Conservation (phyloP, 2,888 invertebrate genomes). For the Cephus pulcher region DNA sequence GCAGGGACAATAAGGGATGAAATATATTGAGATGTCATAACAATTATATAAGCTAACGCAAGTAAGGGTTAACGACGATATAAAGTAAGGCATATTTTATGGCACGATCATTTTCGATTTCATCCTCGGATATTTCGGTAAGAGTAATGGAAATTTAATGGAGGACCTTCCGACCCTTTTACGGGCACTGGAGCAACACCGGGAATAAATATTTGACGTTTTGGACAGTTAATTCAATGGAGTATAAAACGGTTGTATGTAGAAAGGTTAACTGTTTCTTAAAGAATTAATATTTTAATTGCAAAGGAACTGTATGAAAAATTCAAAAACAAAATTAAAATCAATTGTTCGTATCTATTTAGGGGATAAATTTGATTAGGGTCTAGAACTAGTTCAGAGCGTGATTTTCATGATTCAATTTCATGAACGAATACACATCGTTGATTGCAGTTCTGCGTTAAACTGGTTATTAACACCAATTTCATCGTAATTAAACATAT, state of each 20-base stretch:
- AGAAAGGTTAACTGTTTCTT: not conserved
- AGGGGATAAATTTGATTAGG: too few species aligned
- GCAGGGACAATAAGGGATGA: not conserved
- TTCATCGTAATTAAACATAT: constrained; percentile 53
- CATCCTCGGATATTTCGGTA: not conserved
- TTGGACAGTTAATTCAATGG: not conserved
- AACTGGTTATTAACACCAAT: constrained; percentile 57
- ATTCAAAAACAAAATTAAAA: too few species aligned
- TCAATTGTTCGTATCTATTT: too few species aligned
- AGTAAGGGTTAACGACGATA: not conserved
- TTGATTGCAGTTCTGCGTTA: constrained; percentile 44
- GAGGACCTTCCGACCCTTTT: not conserved
- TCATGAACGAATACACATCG: constrained; percentile 58
- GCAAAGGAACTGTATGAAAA: not conserved
- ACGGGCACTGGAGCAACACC: not conserved
- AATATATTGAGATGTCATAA: not conserved
- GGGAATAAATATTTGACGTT: not conserved
- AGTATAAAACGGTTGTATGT: not conserved
- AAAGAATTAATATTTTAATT: not conserved
- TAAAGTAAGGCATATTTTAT: not conserved
- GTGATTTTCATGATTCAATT: constrained; percentile 41
- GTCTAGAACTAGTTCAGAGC: too few species aligned
- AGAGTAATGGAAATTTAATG: not conserved
- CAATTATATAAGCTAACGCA: not conserved
- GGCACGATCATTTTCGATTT: not conserved